These are phyloP conservation scores for Cosmia trapezina DNA, from an alignment of 2,888 invertebrate genomes.

Conservation along the genomic window DNA sequence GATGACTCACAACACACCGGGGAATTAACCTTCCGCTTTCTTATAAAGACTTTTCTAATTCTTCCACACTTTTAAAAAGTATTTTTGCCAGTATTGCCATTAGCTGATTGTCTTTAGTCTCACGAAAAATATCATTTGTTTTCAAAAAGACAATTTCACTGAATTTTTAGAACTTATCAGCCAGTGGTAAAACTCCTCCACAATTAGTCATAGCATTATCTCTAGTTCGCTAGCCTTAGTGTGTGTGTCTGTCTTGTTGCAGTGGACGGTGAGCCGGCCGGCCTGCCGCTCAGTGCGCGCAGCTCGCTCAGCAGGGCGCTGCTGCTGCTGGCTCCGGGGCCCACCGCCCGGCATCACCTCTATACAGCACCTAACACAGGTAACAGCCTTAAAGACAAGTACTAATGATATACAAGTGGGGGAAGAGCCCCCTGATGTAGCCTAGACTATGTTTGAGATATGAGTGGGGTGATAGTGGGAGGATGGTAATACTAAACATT, in stretches of 20 bases:
- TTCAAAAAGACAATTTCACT: too few relatives aligned
- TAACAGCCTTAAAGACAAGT: slow-evolving; percentile 12
- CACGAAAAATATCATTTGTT: too few relatives aligned
- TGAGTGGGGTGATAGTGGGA: not conserved
- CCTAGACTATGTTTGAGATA: not conserved
- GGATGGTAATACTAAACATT: not conserved
- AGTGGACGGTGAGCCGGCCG: slow-evolving; percentile 91
- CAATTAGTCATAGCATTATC: not conserved
- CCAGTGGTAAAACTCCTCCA: not conserved
- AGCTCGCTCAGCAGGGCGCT: slow-evolving; percentile 87
- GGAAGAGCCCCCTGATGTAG: not conserved
- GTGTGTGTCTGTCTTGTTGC: slow-evolving; percentile 69
- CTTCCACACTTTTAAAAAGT: not conserved
- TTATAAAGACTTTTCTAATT: slow-evolving; percentile 6
- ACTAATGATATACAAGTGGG: not conserved
- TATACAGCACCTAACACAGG: slow-evolving; percentile 93
- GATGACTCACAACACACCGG: slow-evolving; percentile 23
- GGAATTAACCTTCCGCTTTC: slow-evolving; percentile 26
- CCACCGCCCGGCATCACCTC: slow-evolving; percentile 87
- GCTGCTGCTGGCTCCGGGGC: slow-evolving; percentile 91
- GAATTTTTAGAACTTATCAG: not conserved
- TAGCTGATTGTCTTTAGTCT: not conserved
- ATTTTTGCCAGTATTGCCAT: not conserved
- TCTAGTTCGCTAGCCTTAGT: slow-evolving; percentile 7
- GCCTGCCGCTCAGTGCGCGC: slow-evolving; percentile 89